These are phyloP conservation scores for Colostygia pectinataria DNA, from an alignment of 2,888 invertebrate species.

Conservation along the genomic window DNA sequence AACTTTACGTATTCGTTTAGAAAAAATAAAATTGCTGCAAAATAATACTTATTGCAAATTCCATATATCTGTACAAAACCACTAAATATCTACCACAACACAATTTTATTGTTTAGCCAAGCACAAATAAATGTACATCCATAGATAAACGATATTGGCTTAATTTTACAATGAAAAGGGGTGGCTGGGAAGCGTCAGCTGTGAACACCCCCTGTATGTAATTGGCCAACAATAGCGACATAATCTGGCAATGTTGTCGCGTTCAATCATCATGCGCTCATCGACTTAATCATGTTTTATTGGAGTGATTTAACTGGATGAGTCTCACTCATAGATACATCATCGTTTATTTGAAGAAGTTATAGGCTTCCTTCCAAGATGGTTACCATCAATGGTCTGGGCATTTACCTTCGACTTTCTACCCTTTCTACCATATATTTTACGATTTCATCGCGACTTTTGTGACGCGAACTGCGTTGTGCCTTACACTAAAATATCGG, in stretches of 20 bases:
- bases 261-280: conserved; percentile 69
- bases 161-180: conserved; percentile 38
- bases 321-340: too few species aligned
- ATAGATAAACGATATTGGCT: conserved; percentile 36
- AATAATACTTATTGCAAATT: too few species aligned
- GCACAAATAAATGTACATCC: conserved; percentile 28
- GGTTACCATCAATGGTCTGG: too few species aligned
- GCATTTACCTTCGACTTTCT: too few species aligned
- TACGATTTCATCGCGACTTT: too few species aligned
- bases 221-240: conserved; percentile 63
- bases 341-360: too few species aligned
- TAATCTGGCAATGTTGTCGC: conserved; percentile 72
- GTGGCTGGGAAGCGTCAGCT: conserved; percentile 59
- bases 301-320: neutral
- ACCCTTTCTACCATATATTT: too few species aligned
- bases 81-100: conserved; percentile 1
- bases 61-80: too few species aligned
- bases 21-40: neutral
- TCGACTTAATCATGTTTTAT: conserved; percentile 53
- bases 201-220: conserved; percentile 56
- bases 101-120: conserved; percentile 31
- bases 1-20: too few species aligned
- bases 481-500: too few species aligned
- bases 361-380: too few species aligned
- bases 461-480: too few species aligned